A percentile compares a stretch with the other conserved stretches of the same genome.
phyloP scores from a whole-genome alignment of 2,797 vertebrate genomes.

The Brachyalestes nurse region DNA sequence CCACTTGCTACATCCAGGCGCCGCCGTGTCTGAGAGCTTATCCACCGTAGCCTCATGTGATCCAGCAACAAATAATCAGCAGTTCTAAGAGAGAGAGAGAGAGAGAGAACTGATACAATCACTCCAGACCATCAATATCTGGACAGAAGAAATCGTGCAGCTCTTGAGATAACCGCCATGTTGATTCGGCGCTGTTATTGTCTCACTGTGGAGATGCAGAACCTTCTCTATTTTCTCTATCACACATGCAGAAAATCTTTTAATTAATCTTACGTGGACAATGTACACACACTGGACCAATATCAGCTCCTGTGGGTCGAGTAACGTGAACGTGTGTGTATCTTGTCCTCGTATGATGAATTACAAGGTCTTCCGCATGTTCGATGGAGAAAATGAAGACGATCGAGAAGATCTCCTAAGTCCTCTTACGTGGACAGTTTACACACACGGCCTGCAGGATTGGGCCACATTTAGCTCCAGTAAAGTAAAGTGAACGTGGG shows the following conservation, averaged over 20 bases:
- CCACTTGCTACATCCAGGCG: constrained; percentile 73
- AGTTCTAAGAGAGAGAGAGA: too few species aligned
- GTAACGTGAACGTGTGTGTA: too few species aligned
- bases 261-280: not conserved
- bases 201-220: not conserved
- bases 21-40: constrained; percentile 79
- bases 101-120: constrained; percentile 42
- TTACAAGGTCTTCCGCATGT: too few species aligned
- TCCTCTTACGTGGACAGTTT: not conserved
- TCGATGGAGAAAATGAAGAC: too few species aligned
- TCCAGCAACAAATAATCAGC: constrained; percentile 41
- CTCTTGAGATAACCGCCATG: not conserved
- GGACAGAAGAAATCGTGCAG: constrained; percentile 1
- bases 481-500: too few species aligned
- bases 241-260: too few species aligned
- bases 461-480: not conserved
- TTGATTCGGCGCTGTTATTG: not conserved
- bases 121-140: constrained; percentile 6
- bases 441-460: not conserved
- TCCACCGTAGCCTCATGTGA: constrained; percentile 39
- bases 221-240: not conserved
- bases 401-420: too few species aligned
- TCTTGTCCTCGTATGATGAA: too few species aligned
- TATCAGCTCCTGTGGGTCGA: too few species aligned
- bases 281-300: not conserved